Percentiles rank a stretch among this genome's conserved stretches.
Evolutionary conservation across 1,140 invertebrate genomes (phyloP).

Genomic region (Olivierus martensii): DNA sequence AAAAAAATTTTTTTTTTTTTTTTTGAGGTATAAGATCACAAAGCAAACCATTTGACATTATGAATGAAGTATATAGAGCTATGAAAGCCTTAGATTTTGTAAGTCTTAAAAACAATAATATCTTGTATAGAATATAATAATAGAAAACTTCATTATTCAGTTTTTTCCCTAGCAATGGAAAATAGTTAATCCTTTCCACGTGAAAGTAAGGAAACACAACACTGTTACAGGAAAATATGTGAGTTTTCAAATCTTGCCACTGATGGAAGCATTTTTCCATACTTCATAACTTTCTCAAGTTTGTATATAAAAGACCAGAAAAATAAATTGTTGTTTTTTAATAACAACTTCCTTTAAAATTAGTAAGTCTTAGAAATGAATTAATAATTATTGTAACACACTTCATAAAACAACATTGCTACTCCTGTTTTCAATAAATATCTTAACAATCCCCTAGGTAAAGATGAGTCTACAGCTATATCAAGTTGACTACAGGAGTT

Average conservation of each 20-base stretch:
- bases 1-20: background rate
- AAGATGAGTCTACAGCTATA: slow-evolving; percentile 98
- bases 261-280: too few species aligned
- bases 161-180: slow-evolving; percentile 77
- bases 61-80: slow-evolving; percentile 98
- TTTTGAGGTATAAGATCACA: slow-evolving; percentile 82
- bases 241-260: slow-evolving; percentile 16
- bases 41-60: slow-evolving; percentile 97
- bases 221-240: slow-evolving; percentile 60
- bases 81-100: slow-evolving; percentile 96
- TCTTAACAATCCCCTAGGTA: slow-evolving; percentile 29
- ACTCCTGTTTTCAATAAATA: background rate
- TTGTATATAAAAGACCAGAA: too few species aligned
- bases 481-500: slow-evolving; percentile 96
- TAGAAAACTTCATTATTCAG: background rate
- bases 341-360: too few species aligned
- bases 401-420: background rate
- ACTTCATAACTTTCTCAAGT: too few species aligned
- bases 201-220: slow-evolving; percentile 77
- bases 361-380: too few species aligned
- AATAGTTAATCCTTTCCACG: slow-evolving; percentile 82
- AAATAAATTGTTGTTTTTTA: too few species aligned
- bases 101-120: too few species aligned
- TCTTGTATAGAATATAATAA: background rate
- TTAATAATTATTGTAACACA: background rate